Evolutionary conservation across 2,113 vertebrate species (phyloP).

Genomic region (Ailurus styani): DNA sequence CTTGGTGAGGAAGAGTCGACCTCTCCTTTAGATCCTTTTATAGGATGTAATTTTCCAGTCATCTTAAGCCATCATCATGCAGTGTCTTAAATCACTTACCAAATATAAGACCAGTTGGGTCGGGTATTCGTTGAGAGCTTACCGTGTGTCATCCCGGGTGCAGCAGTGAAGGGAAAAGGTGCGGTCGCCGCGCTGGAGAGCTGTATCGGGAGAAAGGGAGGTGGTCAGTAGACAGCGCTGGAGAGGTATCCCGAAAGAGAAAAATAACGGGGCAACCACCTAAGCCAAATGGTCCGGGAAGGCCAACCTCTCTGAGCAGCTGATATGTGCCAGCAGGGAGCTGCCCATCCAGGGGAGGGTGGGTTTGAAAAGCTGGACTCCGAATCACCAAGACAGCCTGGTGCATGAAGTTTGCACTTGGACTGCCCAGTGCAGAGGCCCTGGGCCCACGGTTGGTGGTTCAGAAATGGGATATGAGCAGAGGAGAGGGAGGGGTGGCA

Average conservation of each 20-base stretch:
- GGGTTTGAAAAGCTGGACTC: neutral
- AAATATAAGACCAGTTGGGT: neutral
- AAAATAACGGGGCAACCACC: no score
- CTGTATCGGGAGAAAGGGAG: neutral
- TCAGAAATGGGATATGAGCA: neutral
- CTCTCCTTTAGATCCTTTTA: neutral
- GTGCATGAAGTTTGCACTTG: neutral
- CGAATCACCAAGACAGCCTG: fast-evolving
- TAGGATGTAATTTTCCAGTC: neutral
- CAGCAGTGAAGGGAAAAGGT: neutral
- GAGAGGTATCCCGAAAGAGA: neutral
- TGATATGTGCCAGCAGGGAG: fast-evolving
- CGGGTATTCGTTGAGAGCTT: neutral
- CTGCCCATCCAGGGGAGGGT: neutral
- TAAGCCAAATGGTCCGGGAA: neutral
- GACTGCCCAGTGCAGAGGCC: neutral
- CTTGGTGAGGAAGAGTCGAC: neutral
- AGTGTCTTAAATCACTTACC: neutral
- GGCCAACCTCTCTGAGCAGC: neutral
- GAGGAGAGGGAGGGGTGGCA: neutral
- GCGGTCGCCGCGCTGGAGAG: neutral
- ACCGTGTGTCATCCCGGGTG: neutral
- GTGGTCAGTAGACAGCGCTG: neutral
- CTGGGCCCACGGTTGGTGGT: neutral
- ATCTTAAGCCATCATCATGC: neutral